These are phyloP conservation scores for Palythoa heliodiscus DNA, from an alignment of 92 coral and sea anemone genomes.

Conservation along the genomic window DNA sequence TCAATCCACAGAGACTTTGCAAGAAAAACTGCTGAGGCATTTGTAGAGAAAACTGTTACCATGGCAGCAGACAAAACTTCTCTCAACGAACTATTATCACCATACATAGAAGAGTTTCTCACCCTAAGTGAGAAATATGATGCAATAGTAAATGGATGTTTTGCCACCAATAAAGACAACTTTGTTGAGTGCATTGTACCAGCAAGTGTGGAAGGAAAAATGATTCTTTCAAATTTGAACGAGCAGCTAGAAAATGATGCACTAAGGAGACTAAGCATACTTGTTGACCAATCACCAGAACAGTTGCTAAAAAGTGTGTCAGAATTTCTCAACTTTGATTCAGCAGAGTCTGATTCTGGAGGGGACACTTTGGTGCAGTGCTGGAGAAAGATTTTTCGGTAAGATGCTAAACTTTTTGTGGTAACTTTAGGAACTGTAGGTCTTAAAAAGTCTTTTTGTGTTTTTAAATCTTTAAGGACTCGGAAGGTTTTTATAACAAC, in stretches of 20 bases:
- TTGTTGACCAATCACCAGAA: constrained; percentile 47
- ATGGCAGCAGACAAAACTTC: constrained; percentile 52
- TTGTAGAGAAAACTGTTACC: constrained; percentile 1
- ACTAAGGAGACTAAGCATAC: constrained; percentile 45
- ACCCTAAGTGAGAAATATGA: constrained; percentile 39
- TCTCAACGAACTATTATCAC: constrained; percentile 61
- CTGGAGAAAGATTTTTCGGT: constrained; percentile 65
- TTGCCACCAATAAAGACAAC: constrained; percentile 31
- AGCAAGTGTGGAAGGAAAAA: constrained; percentile 31
- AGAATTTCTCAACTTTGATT: constrained; percentile 56
- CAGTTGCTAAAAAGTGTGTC: constrained; percentile 42
- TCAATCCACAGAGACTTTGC: constrained; percentile 65
- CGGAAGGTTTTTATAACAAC: no score
- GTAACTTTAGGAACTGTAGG: neutral
- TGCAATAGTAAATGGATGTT: constrained; percentile 17
- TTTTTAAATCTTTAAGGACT: no score
- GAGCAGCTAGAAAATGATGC: constrained; percentile 22
- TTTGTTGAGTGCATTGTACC: constrained; percentile 30
- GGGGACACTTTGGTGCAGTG: constrained; percentile 29
- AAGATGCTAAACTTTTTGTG: neutral
- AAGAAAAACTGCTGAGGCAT: constrained; percentile 46
- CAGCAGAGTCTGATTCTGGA: constrained; percentile 33
- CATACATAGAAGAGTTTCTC: constrained; percentile 67
- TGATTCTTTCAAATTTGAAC: constrained; percentile 3
- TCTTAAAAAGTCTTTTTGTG: no score